Percentiles rank a stretch among this genome's conserved stretches.
Conservation (phyloP, 2,113 vertebrate species). For the Catharus minimus region DNA sequence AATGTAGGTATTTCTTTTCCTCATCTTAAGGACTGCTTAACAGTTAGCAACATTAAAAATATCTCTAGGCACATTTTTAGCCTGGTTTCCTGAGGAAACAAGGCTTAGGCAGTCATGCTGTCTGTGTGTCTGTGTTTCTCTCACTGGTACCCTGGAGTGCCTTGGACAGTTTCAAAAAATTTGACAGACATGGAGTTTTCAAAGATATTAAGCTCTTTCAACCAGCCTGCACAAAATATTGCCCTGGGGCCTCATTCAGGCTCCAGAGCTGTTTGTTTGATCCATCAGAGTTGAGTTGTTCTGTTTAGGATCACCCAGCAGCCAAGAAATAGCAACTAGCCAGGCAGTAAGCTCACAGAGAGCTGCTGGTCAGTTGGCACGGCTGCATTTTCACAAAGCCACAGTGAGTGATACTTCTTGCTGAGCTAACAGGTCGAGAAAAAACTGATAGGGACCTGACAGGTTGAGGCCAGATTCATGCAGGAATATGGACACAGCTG, state of each 20-base stretch:
- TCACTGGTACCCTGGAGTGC: not conserved
- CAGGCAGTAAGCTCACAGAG: not conserved
- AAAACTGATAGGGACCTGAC: not conserved
- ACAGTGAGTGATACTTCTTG: not conserved
- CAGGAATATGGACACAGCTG: not conserved
- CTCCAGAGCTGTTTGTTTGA: slow-evolving; percentile 14
- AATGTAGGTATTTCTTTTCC: not conserved
- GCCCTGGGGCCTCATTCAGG: not conserved
- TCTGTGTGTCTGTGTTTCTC: slow-evolving; percentile 10
- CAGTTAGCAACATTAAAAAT: not conserved
- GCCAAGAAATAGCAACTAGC: not conserved
- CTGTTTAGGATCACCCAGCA: slow-evolving; percentile 21
- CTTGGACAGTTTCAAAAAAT: not conserved
- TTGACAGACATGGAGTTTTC: not conserved
- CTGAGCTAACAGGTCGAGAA: not conserved
- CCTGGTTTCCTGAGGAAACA: slow-evolving; percentile 41
- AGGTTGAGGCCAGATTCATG: not conserved
- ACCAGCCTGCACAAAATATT: not conserved
- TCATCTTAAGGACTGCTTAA: not conserved
- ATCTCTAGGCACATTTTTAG: not conserved
- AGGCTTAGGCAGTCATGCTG: not conserved
- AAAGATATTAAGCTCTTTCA: slow-evolving; percentile 28
- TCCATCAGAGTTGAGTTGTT: not conserved
- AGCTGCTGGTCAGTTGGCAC: not conserved
- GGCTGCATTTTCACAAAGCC: not conserved